phyloP scores from a whole-genome alignment of 2,113 vertebrate genomes.

The Scomber japonicus region DNA sequence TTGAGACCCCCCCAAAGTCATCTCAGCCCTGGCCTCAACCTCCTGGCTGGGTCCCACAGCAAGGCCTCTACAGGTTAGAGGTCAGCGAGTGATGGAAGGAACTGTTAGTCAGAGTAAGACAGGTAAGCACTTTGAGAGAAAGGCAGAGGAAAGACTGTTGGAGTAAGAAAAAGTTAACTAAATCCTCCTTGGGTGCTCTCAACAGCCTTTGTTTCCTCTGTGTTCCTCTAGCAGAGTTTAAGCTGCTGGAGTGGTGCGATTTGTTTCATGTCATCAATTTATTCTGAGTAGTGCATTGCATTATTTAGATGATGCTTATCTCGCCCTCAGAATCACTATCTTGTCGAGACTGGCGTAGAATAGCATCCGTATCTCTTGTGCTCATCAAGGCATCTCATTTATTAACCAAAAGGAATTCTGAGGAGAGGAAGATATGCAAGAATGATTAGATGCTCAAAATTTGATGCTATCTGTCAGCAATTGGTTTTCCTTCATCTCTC shows the following conservation, averaged over 20 bases:
- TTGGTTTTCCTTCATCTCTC: conserved; percentile 76
- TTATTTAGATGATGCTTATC: conserved; percentile 79
- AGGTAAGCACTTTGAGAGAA: background rate
- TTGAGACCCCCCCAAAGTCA: conserved; percentile 64
- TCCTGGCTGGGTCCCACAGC: conserved; percentile 31
- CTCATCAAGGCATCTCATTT: conserved; percentile 79
- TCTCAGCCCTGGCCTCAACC: conserved; percentile 52
- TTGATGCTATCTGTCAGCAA: conserved; percentile 79
- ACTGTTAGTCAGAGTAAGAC: conserved; percentile 1
- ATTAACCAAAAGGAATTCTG: conserved; percentile 78
- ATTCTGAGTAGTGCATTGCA: conserved; percentile 72
- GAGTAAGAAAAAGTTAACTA: conserved; percentile 36
- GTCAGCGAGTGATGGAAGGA: conserved; percentile 46
- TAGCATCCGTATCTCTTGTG: conserved; percentile 65
- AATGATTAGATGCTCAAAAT: conserved; percentile 74
- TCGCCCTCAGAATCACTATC: conserved; percentile 73
- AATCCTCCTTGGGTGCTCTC: conserved; percentile 28
- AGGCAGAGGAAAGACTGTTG: background rate
- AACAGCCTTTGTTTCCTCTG: conserved; percentile 51
- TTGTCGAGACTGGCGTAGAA: conserved; percentile 67
- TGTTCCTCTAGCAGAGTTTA: conserved; percentile 45
- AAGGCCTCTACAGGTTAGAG: conserved; percentile 51
- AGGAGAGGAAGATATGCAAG: conserved; percentile 65
- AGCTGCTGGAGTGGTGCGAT: conserved; percentile 62
- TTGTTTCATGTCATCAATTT: conserved; percentile 74